Conservation (phyloP, 1,140 invertebrate species). For the Eumaeus atala region DNA sequence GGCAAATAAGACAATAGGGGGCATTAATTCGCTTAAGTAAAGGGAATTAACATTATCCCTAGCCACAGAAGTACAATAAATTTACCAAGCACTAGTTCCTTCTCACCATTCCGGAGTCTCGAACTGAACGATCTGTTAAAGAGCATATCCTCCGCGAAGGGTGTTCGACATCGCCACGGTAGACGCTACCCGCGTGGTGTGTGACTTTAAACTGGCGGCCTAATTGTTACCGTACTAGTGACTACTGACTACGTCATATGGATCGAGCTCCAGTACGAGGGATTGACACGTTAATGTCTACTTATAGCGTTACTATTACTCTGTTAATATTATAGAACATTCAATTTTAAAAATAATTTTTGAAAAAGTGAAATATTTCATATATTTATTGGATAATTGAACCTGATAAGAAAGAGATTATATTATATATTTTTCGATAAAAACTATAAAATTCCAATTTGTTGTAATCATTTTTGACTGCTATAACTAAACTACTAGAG, state of each 20-base stretch:
- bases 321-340: no score
- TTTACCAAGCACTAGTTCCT: constrained; percentile 53
- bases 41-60: not conserved
- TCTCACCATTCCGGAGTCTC: constrained; percentile 38
- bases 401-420: no score
- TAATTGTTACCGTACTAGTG: constrained; percentile 22
- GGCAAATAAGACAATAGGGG: no score
- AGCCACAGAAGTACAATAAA: not conserved
- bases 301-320: no score
- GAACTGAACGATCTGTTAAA: constrained; percentile 51
- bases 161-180: constrained; percentile 28
- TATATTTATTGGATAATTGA: no score
- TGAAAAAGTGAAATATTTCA: no score
- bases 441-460: no score
- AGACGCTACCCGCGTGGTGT: constrained; percentile 13
- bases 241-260: constrained; percentile 19
- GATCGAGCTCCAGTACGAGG: constrained; percentile 15
- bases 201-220: constrained; percentile 21
- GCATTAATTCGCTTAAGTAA: not conserved
- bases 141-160: constrained; percentile 35
- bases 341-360: no score
- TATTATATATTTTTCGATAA: no score
- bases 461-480: no score
- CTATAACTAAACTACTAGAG: no score
- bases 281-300: not conserved